Percentiles rank a stretch among this genome's conserved stretches.
Evolutionary conservation across 2,797 vertebrate genomes (phyloP).

Genomic region (Mormyrus proboscirostris): DNA sequence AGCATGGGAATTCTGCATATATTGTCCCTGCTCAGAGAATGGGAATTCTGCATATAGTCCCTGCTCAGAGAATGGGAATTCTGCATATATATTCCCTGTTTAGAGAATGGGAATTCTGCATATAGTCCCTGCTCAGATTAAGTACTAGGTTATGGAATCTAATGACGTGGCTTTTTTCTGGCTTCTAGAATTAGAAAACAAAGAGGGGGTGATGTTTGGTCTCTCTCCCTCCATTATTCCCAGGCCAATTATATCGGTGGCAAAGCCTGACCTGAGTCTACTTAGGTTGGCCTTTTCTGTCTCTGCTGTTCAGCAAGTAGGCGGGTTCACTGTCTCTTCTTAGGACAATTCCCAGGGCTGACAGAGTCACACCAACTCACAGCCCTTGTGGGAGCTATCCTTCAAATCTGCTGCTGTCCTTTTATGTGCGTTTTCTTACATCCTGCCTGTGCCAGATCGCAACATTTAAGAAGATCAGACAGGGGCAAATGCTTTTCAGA

Average conservation of each 20-base stretch:
- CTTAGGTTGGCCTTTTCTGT: neutral
- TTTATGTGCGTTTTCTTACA: neutral
- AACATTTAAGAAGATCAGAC: neutral
- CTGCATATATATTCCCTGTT: neutral
- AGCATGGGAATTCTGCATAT: too few relatives aligned
- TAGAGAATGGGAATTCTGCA: neutral
- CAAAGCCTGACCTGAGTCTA: neutral
- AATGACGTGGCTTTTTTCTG: neutral
- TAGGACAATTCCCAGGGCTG: neutral
- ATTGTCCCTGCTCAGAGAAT: too few relatives aligned
- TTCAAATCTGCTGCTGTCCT: neutral
- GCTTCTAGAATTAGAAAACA: neutral
- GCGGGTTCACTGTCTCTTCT: neutral
- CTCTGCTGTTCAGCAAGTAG: neutral
- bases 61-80: neutral
- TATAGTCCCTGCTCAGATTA: neutral
- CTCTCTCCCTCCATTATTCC: neutral
- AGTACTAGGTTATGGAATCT: neutral
- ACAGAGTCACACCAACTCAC: neutral
- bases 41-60: too few relatives aligned
- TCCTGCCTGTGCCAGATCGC: neutral
- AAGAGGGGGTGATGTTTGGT: neutral
- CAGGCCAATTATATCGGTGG: neutral
- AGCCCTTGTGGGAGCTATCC: neutral
- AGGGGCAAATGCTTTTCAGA: neutral